phyloP scores from a whole-genome alignment of 1,140 invertebrate genomes.

The Drosophila virilis region DNA sequence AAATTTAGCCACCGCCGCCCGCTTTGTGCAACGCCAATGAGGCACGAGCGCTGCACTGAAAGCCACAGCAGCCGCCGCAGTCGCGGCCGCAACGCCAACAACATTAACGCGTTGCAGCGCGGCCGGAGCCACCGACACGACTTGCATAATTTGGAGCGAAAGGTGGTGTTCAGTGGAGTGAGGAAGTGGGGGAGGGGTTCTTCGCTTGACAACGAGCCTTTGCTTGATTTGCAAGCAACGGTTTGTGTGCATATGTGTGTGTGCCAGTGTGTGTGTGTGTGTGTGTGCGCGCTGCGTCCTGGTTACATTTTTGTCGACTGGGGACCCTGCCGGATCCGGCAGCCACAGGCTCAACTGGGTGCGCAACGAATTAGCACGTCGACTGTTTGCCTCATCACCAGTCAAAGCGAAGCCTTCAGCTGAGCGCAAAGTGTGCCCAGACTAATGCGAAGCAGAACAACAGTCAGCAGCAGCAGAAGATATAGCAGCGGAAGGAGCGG shows the following conservation, averaged over 20 bases:
- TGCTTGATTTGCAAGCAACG: slow-evolving; percentile 39
- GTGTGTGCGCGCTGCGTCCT: slow-evolving; percentile 11
- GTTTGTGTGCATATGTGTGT: slow-evolving; percentile 10
- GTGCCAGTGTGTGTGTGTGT: slow-evolving; percentile 1
- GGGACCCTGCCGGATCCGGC: slow-evolving; percentile 32
- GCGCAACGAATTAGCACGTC: slow-evolving; percentile 68
- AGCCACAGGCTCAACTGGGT: slow-evolving; percentile 60
- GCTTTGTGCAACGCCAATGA: slow-evolving; percentile 79
- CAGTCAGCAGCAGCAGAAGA: not conserved
- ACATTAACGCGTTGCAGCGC: slow-evolving; percentile 65
- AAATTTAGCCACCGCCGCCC: slow-evolving; percentile 76
- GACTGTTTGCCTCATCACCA: slow-evolving; percentile 44
- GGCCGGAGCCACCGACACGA: slow-evolving; percentile 42
- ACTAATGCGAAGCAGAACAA: not conserved
- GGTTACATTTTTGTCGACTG: slow-evolving; percentile 48
- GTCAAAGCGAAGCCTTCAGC: slow-evolving; percentile 16
- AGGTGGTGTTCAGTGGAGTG: no score
- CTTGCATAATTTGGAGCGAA: slow-evolving; percentile 64
- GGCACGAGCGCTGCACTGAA: slow-evolving; percentile 51
- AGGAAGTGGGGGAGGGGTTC: not conserved
- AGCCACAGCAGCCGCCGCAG: slow-evolving; percentile 57
- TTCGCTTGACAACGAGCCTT: slow-evolving; percentile 26
- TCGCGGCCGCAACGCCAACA: slow-evolving; percentile 73
- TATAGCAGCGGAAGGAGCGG: no score
- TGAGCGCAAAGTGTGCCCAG: not conserved